phyloP scores from a whole-genome alignment of 2,113 vertebrate species.

The Pampusana beccarii region DNA sequence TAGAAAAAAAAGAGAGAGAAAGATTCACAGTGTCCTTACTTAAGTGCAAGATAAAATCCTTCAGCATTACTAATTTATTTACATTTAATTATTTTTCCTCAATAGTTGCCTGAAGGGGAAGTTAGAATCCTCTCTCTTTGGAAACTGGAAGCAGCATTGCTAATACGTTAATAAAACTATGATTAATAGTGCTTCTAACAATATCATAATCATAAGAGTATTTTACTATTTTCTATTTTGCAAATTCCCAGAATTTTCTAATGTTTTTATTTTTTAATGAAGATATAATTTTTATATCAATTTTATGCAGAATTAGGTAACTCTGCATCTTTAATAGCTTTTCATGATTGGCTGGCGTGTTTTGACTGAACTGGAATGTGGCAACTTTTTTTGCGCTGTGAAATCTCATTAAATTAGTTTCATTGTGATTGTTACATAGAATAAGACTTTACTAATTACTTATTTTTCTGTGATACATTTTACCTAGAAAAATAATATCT shows the following conservation, averaged over 20 bases:
- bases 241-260: background rate
- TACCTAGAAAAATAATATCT: background rate
- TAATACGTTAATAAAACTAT: background rate
- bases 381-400: slow-evolving; percentile 1
- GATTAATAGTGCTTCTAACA: background rate
- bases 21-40: background rate
- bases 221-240: background rate
- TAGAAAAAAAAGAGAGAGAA: background rate
- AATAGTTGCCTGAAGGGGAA: slow-evolving; percentile 4
- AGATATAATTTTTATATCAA: background rate
- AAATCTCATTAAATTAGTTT: slow-evolving; percentile 43
- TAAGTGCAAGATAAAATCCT: background rate
- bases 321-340: slow-evolving; percentile 34
- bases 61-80: slow-evolving; percentile 42
- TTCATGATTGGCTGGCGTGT: slow-evolving; percentile 43
- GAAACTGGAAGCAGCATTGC: background rate
- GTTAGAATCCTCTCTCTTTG: background rate
- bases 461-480: slow-evolving; percentile 20
- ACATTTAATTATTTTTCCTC: slow-evolving; percentile 26
- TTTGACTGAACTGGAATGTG: slow-evolving; percentile 48
- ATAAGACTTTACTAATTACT: slow-evolving; percentile 17
- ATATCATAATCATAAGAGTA: background rate
- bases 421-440: slow-evolving; percentile 5
- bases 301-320: background rate
- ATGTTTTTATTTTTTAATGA: background rate